Conservation (phyloP, 2,888 invertebrate genomes). For the Drosophila testacea region DNA sequence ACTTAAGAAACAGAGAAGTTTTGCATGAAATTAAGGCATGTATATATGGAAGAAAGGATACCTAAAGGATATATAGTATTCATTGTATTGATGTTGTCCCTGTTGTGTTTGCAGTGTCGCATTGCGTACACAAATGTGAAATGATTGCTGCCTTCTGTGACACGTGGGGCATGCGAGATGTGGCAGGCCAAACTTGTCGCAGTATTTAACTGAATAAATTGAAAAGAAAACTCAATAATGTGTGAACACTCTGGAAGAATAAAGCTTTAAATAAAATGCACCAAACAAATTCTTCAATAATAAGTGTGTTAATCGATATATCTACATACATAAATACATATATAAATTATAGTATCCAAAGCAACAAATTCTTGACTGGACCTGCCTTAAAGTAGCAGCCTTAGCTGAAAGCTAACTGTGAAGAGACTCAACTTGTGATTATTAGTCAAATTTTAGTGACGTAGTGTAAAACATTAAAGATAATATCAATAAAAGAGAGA, state of each 20-base stretch:
- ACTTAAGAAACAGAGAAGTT: neutral
- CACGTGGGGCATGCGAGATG: slow-evolving; percentile 27
- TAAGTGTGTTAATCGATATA: neutral
- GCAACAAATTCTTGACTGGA: slow-evolving; percentile 59
- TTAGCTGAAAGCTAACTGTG: slow-evolving; percentile 51
- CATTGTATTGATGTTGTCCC: neutral
- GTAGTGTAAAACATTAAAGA: slow-evolving; percentile 27
- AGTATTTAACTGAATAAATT: slow-evolving; percentile 9
- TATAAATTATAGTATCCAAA: slow-evolving; percentile 5
- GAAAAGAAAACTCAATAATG: slow-evolving; percentile 4
- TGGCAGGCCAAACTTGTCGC: slow-evolving; percentile 12
- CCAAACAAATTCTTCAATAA: neutral
- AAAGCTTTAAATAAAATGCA: neutral
- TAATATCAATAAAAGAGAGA: slow-evolving; percentile 1
- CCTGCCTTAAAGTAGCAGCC: slow-evolving; percentile 74
- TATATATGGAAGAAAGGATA: neutral
- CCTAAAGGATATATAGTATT: neutral
- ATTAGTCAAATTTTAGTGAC: slow-evolving; percentile 67
- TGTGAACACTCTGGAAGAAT: neutral
- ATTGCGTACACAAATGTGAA: slow-evolving; percentile 25
- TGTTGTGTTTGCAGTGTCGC: slow-evolving; percentile 21
- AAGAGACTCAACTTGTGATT: slow-evolving; percentile 66
- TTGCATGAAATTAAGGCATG: neutral
- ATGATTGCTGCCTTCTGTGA: slow-evolving; percentile 27
- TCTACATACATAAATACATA: neutral